A percentile compares a stretch with the other conserved stretches of the same genome.
These are phyloP conservation scores for Andrena minutula DNA, from an alignment of 2,888 invertebrate species.

Conservation along the genomic window DNA sequence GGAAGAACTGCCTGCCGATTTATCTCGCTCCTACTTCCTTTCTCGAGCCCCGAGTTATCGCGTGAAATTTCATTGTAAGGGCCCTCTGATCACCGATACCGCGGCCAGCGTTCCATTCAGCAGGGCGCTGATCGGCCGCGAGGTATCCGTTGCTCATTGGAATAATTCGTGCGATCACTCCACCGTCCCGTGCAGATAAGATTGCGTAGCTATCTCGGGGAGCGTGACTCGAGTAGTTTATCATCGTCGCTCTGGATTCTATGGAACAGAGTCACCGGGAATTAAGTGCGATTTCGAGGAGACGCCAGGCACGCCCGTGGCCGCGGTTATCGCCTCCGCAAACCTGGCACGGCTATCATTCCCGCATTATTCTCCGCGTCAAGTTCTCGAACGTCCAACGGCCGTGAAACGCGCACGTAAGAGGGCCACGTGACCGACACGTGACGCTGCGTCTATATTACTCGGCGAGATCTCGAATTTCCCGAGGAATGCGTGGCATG, in stretches of 20 bases:
- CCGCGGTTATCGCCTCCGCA: constrained; percentile 30
- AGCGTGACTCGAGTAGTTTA: neutral
- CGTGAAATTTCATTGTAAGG: neutral
- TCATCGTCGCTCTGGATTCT: neutral
- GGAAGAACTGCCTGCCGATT: too few relatives aligned
- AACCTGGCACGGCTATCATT: constrained; percentile 31
- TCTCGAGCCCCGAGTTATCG: neutral
- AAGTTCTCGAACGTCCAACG: constrained; percentile 42
- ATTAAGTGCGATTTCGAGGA: constrained; percentile 9
- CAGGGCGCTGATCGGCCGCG: neutral
- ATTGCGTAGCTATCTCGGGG: neutral
- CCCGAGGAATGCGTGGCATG: neutral
- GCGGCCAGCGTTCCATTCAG: neutral
- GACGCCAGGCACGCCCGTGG: neutral
- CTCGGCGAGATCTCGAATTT: neutral
- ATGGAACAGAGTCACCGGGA: neutral
- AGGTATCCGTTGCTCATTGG: too few relatives aligned
- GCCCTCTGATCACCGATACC: neutral
- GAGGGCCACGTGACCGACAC: constrained; percentile 28
- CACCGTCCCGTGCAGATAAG: neutral
- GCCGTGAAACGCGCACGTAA: constrained; percentile 39
- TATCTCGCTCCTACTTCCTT: too few relatives aligned
- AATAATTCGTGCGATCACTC: neutral
- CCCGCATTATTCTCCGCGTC: constrained; percentile 52
- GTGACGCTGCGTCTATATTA: constrained; percentile 10